Evolutionary conservation across 2,797 vertebrate species (phyloP).

Genomic region (Coreius guichenoti): DNA sequence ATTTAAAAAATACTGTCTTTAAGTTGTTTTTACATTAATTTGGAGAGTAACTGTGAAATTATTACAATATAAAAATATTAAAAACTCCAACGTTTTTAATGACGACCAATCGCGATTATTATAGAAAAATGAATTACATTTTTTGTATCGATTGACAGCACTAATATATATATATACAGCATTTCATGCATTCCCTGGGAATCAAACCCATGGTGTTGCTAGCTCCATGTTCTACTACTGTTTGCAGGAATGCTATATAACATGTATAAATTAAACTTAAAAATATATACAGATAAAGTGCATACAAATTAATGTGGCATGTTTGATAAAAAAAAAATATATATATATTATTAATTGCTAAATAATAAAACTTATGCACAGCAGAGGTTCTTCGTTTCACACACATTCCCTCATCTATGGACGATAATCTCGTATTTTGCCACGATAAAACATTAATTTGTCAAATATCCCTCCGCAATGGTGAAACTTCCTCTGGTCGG

Average conservation of each 20-base stretch:
- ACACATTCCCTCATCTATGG: neutral
- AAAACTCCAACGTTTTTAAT: too few species aligned
- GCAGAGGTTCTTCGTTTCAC: neutral
- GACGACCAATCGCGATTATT: too few species aligned
- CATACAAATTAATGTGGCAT: neutral
- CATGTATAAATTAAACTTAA: neutral
- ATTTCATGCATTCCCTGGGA: too few species aligned
- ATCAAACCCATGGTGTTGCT: too few species aligned
- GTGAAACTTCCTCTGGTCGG: slow-evolving; percentile 55
- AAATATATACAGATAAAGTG: neutral
- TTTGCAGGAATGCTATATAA: too few species aligned
- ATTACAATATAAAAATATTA: too few species aligned
- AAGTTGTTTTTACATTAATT: too few species aligned
- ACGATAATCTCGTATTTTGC: slow-evolving; percentile 36
- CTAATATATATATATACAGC: neutral
- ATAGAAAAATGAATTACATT: too few species aligned
- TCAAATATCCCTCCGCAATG: slow-evolving; percentile 68
- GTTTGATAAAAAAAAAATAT: neutral
- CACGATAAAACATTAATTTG: slow-evolving; percentile 49
- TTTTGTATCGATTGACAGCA: too few species aligned
- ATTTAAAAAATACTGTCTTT: too few species aligned
- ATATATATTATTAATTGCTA: neutral
- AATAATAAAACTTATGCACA: neutral
- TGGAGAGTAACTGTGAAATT: too few species aligned
- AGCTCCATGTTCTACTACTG: too few species aligned